Base-by-base conservation (phyloP, 1,140 invertebrate species). In the Gryon sp. region DNA sequence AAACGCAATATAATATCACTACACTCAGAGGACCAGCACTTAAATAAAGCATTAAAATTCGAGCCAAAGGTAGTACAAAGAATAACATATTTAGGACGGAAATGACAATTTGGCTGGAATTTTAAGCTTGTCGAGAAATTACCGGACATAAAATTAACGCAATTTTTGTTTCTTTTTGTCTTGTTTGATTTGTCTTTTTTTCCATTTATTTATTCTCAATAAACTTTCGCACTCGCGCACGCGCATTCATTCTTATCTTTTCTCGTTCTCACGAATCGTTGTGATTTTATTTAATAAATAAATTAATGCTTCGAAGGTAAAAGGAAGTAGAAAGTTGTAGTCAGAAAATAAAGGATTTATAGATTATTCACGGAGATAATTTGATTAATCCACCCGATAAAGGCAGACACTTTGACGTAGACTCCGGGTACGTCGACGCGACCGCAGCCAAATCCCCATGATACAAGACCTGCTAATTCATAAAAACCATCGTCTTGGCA, bases 321-420 rank as follows among this genome's bases (percentile, higher is more conserved):
- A 26, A 22, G 9, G 36, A n/a, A 20, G 9, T 50, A 15, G 14
- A 9, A 11, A 52, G n/a, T 32, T 50, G n/a, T 12, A 36, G 15
- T 16, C 15, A 53, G 20, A 18, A 20, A 34, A 19, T 16, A 40
- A 70, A 16, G 32, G 22, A 28, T 59, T 75, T 93, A 95, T 87
- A 95, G 90, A 90, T 96, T 97, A 89, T 97, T 97, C 59, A 97
- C 96, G 82, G 95, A 97, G 81, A 98, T 97, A 52, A 98, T 98
- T 90, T 97, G 96, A 89, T 98, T 98, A 83, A 98, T 97, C 96
- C 96, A 98, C 40, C 96, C 96, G 72, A 98, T 97, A 87, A 97
- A 98, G 3, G 95, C 93, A 11, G 95, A 96, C 3, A 98, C 96
- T 89, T 97, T 97, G 15, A 97, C 96, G 86, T 98, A 98, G 41